Conservation (phyloP, 2,113 vertebrate species). For the Centropus unirufus region DNA sequence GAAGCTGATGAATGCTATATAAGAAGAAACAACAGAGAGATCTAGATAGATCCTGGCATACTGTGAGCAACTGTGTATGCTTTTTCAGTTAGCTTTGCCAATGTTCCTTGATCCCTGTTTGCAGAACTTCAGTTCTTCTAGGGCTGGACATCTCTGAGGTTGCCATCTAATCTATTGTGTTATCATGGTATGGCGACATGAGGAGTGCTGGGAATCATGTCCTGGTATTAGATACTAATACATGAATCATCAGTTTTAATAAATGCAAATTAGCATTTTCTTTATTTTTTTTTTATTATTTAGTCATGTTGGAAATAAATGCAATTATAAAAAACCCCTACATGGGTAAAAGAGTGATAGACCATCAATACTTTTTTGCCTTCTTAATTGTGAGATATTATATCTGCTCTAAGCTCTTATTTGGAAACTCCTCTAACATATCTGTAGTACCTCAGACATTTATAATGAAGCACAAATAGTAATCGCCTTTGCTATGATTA, state of each 20-base stretch:
- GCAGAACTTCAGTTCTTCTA: not conserved
- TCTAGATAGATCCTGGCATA: not conserved
- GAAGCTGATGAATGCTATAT: not conserved
- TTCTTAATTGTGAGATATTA: not conserved
- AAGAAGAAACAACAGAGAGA: not conserved
- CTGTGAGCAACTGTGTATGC: not conserved
- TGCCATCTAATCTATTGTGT: not conserved
- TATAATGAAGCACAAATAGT: not conserved
- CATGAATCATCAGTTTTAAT: not conserved
- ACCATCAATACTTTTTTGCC: not conserved
- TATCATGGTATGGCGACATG: not conserved
- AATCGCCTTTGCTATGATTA: not conserved
- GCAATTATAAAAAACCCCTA: not conserved
- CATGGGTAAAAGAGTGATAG: not conserved
- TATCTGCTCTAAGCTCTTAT: not conserved
- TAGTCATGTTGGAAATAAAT: not conserved
- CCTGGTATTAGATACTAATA: not conserved
- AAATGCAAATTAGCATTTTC: not conserved
- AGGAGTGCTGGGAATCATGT: not conserved
- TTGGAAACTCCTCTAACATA: not conserved
- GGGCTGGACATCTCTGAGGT: not conserved
- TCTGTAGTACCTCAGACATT: not conserved
- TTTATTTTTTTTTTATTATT: not conserved
- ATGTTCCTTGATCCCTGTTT: not conserved
- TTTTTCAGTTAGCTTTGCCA: slow-evolving; percentile 3